Base-by-base conservation (phyloP, 2,113 vertebrate genomes). In the Diphyllodes magnificus region DNA sequence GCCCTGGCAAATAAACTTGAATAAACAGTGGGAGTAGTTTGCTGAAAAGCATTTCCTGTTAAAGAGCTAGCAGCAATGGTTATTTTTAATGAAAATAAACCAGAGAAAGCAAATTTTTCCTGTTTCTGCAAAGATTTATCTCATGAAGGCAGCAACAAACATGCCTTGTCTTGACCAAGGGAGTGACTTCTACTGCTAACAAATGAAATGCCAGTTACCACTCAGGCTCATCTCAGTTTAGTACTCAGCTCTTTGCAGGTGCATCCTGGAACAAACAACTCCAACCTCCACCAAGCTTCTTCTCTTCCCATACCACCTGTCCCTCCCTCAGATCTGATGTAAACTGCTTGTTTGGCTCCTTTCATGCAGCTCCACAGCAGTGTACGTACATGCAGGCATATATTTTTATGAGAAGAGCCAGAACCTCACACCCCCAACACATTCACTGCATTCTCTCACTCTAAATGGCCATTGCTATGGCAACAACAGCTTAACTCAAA, bases 381-480 rank as follows among this genome's bases (percentile, higher is more conserved):
- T 7, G 39, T 24, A 18, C 4, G 3, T 45, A 30, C 27, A 39
- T 11, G n/a, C 51, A 53, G 12, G 70, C 33, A 28, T 7, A 13
- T 8, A 68, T 72, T 57, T 90, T 68, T 35, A 23, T 42, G 40
- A 19, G 47, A 68, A 49, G 16, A 93, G 21, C 8, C 78, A 77
- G 71, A 80, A 20, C 11, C 39, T 78, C 54, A 28, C 63, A 85
- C 57, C 35, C 59, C 21, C 51, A 73, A 40, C 21, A 51, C 0
- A 0, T 8, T 75, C 1, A 0, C 42, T 80, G 37, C 85, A 40
- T 95, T 71, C 72, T 60, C 44, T 92, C 4, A 2, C 12, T 92
- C 71, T 93, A 54, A 93, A 81, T 71, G 76, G 72, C 51, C 40
- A 95, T 97, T 22, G 7, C 94, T 90, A 96, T 97, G 92, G 95